Conservation (phyloP, 1,140 invertebrate species). For the Oedothorax gibbosus region DNA sequence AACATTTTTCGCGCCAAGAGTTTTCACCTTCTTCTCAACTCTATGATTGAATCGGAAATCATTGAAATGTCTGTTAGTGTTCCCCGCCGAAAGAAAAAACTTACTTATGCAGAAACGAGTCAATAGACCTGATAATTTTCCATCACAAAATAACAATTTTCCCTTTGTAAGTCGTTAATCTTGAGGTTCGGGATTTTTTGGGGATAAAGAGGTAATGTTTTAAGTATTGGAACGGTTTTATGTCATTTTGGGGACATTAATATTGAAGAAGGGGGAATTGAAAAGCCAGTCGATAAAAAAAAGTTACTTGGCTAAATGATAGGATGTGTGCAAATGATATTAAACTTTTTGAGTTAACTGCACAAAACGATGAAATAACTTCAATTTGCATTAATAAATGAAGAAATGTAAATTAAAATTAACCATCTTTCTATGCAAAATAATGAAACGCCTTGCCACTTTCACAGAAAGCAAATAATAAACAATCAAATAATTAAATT, state of each 20-base stretch:
- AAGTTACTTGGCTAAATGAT: too few relatives aligned
- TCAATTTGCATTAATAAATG: too few relatives aligned
- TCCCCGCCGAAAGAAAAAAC: slow-evolving; percentile 37
- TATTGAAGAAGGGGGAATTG: background rate
- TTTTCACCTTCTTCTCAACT: background rate
- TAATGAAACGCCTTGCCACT: too few relatives aligned
- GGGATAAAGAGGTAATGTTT: slow-evolving; percentile 6
- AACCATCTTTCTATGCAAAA: too few relatives aligned
- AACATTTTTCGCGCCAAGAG: too few relatives aligned
- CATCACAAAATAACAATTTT: background rate
- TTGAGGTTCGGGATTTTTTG: background rate
- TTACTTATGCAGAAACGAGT: slow-evolving; percentile 44
- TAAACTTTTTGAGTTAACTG: too few relatives aligned
- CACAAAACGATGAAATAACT: too few relatives aligned
- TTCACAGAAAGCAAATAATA: too few relatives aligned
- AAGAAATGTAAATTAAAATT: too few relatives aligned
- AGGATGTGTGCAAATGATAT: too few relatives aligned
- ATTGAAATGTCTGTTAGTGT: slow-evolving; percentile 37
- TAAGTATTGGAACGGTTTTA: background rate
- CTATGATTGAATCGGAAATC: slow-evolving; percentile 16
- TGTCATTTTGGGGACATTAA: background rate
- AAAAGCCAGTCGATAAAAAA: too few relatives aligned
- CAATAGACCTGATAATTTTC: slow-evolving; percentile 51
- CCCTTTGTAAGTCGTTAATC: slow-evolving; percentile 4
- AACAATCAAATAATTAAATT: too few relatives aligned